Evolutionary conservation across 2,113 vertebrate genomes (phyloP).

Genomic region (Serilophus lunatus): DNA sequence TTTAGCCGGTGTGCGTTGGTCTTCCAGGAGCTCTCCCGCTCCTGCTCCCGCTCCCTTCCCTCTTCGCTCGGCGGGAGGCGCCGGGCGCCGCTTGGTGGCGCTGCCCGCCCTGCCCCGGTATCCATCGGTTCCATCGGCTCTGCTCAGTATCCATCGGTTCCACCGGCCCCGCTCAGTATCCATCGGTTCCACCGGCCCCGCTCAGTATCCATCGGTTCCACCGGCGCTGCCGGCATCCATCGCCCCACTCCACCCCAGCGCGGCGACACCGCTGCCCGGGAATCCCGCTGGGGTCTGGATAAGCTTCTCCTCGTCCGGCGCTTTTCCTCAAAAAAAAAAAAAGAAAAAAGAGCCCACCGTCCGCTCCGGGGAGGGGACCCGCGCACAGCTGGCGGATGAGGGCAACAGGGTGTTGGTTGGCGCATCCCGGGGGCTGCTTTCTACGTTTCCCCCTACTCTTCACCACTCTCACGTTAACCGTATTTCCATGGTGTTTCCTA

Average conservation of each 20-base stretch:
- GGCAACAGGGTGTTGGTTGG: accelerated
- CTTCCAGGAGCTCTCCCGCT: background rate
- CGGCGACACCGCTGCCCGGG: accelerated
- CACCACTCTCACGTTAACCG: accelerated
- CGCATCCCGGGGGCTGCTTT: background rate
- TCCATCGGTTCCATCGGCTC: background rate
- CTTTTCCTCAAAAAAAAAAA: background rate
- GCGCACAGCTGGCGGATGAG: accelerated
- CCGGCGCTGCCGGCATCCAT: too few species aligned
- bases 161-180: too few species aligned
- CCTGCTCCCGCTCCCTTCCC: background rate
- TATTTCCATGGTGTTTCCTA: background rate
- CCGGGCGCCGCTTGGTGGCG: background rate
- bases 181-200: background rate
- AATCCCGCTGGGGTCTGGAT: accelerated
- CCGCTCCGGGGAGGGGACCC: too few species aligned
- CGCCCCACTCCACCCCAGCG: accelerated
- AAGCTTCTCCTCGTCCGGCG: accelerated
- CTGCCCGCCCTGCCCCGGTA: background rate
- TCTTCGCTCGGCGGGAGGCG: too few species aligned
- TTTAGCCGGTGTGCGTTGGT: background rate
- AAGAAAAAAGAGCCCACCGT: accelerated
- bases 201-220: background rate
- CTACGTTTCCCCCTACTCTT: background rate
- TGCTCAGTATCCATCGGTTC: background rate